Evolutionary conservation across 2,113 vertebrate species (phyloP), one percentile per base, ranked within the genome.

Genomic region (Rallus limicola): DNA sequence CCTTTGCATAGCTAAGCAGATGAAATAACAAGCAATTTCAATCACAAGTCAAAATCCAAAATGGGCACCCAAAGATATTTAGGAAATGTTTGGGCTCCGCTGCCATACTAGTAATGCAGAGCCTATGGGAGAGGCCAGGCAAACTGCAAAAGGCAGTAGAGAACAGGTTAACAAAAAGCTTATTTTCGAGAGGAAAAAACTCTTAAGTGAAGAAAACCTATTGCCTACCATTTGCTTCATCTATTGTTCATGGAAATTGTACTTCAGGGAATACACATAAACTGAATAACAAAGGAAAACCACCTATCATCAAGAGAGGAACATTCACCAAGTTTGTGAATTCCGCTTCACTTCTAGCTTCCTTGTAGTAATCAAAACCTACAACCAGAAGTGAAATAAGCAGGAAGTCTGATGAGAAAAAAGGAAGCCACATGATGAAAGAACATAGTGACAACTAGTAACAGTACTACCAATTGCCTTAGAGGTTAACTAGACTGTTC

Each of bases 321-420:
- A 93, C 89, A 58, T 34, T 93, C 68, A 52, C 90, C 16, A 40
- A 59, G 19, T 79, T 82, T 58, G n/a, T 55, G 36, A 94, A 86
- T 94, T 95, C 84, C 31, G 0, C 21, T 91, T 48, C 52, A 38
- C 13, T 82, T 91, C n/a, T 26, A 44, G 72, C 38, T 96, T 95
- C 93, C 85, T 80, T 59, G 67, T 36, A 92, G 71, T 64, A 90
- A 97, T 86, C 77, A 36, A 90, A 83, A 71, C 33, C 42, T 59
- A 84, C 44, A 70, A 90, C 86, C 86, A 92, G 76, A 93, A 92
- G 48, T 72, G 82, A 94, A 93, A 92, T 60, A 90, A 81, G 82
- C 96, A 96, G 95, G 95, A 97, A 97, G 77, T 68, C 62, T 69
- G 62, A 90, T 80, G 93, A 92, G 65, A 86, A 63, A 63, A 89